Evolutionary conservation across 2,888 invertebrate genomes (phyloP), one percentile per base, ranked within the genome.

Genomic region (Stenichneumon culpator): DNA sequence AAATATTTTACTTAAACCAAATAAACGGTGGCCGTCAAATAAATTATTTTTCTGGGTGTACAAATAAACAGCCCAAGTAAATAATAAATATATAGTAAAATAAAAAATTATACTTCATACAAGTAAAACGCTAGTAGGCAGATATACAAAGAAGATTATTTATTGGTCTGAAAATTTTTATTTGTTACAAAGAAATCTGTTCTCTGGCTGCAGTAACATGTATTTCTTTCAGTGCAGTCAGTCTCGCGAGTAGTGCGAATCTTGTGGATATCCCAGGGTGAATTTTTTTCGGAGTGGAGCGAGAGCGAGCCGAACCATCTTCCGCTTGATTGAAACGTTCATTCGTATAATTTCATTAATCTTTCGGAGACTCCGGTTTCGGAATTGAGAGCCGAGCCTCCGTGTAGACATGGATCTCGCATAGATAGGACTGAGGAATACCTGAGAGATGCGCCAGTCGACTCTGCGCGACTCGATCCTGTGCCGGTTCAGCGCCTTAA

Each of bases 291-390:
- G 44, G 25, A 7, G 44, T 6, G 9, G 11, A 0, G 47, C 50
- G 16, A 36, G 36, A 52, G 25, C 25, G 50, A 11, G 67, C 19
- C 9, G 47, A 65, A 72, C 50, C 60, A 63, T 52, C 67, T 65
- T 69, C 50, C 60, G 77, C 60, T 67, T 78, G 81, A 84, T 84
- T 84, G 81, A 84, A 84, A 81, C 73, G 81, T 78, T 60, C 60
- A 81, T 84, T 78, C 81, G 77, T 39, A 81, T 81, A 84, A 81
- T 84, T 81, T 81, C 77, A 52, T 73, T 78, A 16, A 72, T 78
- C 70, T 81, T 84, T 84, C 54, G 50, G 28, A 78, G 68, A 16
- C 68, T 16, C 32, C 14, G 32, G 16, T 16, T 52, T 73, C 77
- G 32, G 52, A 60, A 78, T 84, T 67, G 77, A 60, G 60, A 67